Evolutionary conservation across 2,797 vertebrate species (phyloP), one percentile per base, ranked within the genome.

Genomic region (Oryzias dopingdopingensis): DNA sequence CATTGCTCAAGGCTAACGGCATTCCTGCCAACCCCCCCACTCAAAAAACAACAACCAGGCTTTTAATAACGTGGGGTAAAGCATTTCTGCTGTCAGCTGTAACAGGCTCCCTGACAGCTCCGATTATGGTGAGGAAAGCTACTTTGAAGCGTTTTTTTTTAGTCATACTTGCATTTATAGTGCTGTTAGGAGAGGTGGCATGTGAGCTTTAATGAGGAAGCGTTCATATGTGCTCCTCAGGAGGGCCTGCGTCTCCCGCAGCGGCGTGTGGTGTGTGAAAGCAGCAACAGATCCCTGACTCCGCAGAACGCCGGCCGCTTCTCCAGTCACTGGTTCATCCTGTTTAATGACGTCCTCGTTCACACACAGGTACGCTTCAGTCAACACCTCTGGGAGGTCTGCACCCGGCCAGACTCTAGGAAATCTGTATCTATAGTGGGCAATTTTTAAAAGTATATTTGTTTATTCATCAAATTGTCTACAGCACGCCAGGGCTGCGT

Each of bases 281-380:
- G 96, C 86, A 94, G 93, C 83, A 96, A 94, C 85, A 91, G 94
- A 48, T 92, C 81, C 2, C 56, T 98, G 60, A 94, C 93, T 2
- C 85, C 97, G 50, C 97, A 96, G 85, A 95, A 96, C 0, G 94
- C 97, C 0, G 95, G 95, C 10, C 92, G 96, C 14, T 98, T 99
- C 86, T 97, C 97, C 55, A 95, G 94, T 45, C 97, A 98, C 74
- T 96, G 95, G 94, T 98, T 99, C 82, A 97, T 98, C 60, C 93
- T 99, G 57, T 98, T 99, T 80, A 98, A 92, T 1, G 96, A 99
- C 37, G 91, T 93, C 10, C 88, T 99, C 62, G 96, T 98, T 37
- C 96, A 99, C 57, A 95, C 94, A 56, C 97, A 99, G 96, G 97
- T 99, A 87, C 72, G 42, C 40, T 43, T 2, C 22, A 22, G 10